These are phyloP conservation scores for Onychorhynchus coronatus DNA, from an alignment of 2,113 vertebrate species.

Conservation along the genomic window DNA sequence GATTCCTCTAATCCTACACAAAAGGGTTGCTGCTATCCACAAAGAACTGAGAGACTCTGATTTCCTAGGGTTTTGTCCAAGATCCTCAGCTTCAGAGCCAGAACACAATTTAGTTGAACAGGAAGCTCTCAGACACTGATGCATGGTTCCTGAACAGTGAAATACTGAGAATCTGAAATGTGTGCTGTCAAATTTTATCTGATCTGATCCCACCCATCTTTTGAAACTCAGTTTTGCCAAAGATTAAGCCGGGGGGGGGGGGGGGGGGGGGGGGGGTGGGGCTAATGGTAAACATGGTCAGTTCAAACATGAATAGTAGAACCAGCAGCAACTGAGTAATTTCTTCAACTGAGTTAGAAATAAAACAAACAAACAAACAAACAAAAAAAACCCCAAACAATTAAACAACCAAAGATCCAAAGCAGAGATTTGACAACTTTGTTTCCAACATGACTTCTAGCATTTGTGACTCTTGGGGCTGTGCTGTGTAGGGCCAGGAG, in stretches of 20 bases:
- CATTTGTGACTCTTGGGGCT: neutral
- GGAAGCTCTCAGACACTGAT: neutral
- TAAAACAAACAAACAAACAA: neutral
- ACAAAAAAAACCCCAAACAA: accelerated
- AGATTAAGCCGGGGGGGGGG: no score
- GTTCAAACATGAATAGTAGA: neutral
- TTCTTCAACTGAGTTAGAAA: neutral
- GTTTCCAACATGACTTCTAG: neutral
- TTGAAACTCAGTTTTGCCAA: neutral
- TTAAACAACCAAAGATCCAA: neutral
- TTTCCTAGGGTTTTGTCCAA: neutral
- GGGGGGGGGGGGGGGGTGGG: no score
- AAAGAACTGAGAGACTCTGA: neutral
- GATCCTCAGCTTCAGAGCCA: neutral
- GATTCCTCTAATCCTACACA: neutral
- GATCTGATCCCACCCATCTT: neutral
- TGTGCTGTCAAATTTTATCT: neutral
- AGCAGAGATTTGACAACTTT: neutral
- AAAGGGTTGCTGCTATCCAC: neutral
- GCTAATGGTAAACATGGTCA: neutral
- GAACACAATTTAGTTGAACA: neutral
- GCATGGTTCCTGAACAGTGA: neutral
- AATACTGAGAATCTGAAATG: neutral
- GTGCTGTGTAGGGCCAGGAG: neutral
- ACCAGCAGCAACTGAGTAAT: neutral